Evolutionary conservation across 2,113 vertebrate species (phyloP).

Genomic region (Pholis gunnellus): DNA sequence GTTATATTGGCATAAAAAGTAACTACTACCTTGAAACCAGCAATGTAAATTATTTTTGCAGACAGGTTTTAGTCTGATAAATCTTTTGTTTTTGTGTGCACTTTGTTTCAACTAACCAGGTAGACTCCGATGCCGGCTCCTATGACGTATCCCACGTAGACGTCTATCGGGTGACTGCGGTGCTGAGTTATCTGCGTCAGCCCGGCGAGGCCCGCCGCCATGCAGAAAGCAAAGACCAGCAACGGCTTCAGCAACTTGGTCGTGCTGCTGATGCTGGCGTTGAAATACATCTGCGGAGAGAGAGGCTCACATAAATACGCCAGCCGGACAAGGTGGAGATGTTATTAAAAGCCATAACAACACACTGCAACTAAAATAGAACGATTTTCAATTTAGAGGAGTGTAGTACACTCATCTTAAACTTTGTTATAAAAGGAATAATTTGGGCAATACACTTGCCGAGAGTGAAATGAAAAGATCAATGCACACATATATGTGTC

Average conservation of each 20-base stretch:
- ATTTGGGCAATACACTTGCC: not conserved
- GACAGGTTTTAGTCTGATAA: not conserved
- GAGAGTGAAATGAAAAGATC: not conserved
- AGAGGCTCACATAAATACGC: conserved; percentile 1
- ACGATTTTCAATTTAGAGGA: not conserved
- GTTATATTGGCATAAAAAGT: not conserved
- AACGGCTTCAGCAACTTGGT: conserved; percentile 97
- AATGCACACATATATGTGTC: not conserved
- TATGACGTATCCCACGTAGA: conserved; percentile 95
- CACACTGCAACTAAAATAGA: not conserved
- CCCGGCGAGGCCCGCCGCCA: conserved; percentile 91
- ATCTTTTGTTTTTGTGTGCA: not conserved
- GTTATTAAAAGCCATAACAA: not conserved
- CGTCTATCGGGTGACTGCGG: conserved; percentile 94
- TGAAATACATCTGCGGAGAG: conserved; percentile 92
- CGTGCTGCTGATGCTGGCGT: conserved; percentile 92
- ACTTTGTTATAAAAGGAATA: not conserved
- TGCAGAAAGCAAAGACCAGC: conserved; percentile 94
- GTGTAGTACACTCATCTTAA: not conserved
- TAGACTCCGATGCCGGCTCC: conserved; percentile 94
- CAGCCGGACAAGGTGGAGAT: not conserved
- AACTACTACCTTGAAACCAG: not conserved
- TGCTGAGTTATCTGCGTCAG: conserved; percentile 97
- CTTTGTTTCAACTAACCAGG: conserved; percentile 87
- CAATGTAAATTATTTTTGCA: not conserved